Evolutionary conservation across 1,140 invertebrate genomes (phyloP).

Genomic region (Penaeus japonicus): DNA sequence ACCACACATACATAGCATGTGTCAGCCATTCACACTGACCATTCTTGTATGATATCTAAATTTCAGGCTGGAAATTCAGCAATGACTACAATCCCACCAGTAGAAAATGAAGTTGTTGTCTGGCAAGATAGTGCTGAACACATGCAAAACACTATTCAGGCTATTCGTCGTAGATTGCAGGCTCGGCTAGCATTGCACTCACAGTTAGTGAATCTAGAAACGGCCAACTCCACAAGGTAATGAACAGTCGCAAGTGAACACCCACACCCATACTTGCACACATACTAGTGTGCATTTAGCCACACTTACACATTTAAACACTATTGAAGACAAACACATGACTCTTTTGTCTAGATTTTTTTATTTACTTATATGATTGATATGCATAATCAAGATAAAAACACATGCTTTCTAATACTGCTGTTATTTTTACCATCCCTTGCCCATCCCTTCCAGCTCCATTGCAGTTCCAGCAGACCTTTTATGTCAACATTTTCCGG

Average conservation of each 20-base stretch:
- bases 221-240: conserved; percentile 55
- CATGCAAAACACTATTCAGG: conserved; percentile 65
- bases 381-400: background rate
- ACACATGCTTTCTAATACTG: background rate
- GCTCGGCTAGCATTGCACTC: conserved; percentile 77
- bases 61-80: background rate
- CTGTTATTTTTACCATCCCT: conserved; percentile 37
- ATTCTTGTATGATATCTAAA: background rate
- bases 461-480: conserved; percentile 51
- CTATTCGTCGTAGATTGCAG: conserved; percentile 75
- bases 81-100: background rate
- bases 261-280: background rate
- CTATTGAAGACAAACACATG: background rate
- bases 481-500: conserved; percentile 64
- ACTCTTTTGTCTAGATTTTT: background rate
- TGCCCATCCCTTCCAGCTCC: conserved; percentile 43
- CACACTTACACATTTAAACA: background rate
- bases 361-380: background rate
- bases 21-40: background rate
- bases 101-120: background rate
- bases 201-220: conserved; percentile 69
- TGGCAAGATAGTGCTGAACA: conserved; percentile 58
- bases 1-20: too few species aligned
- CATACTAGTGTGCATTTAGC: background rate
- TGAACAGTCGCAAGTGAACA: background rate